Evolutionary conservation across 1,140 invertebrate species (phyloP).

Genomic region (Augochlora pura): DNA sequence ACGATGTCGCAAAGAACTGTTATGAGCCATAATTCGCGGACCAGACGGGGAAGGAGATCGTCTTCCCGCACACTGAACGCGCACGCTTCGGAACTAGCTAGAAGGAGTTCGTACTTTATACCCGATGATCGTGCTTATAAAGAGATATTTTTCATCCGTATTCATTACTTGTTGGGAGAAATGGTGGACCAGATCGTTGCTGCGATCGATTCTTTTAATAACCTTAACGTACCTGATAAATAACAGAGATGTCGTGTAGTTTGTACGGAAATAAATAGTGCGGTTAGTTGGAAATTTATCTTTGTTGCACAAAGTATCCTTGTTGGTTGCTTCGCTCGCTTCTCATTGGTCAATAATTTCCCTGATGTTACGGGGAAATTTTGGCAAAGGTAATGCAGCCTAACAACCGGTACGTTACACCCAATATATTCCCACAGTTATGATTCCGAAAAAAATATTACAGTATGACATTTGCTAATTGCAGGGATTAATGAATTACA

Average conservation of each 20-base stretch:
- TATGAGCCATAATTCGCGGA: neutral
- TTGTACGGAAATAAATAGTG: neutral
- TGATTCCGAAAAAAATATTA: no score
- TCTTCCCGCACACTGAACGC: neutral
- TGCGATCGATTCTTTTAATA: conserved; percentile 58
- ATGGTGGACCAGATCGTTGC: conserved; percentile 45
- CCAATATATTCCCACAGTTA: no score
- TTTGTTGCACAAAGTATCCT: no score
- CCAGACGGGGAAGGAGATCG: neutral
- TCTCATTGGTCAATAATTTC: no score
- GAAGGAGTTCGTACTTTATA: neutral
- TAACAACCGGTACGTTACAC: no score
- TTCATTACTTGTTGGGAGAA: conserved; percentile 46
- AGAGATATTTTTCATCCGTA: conserved; percentile 57
- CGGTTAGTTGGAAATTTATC: no score
- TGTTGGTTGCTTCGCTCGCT: no score
- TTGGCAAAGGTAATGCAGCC: no score
- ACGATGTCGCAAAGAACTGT: neutral
- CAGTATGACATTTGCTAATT: no score
- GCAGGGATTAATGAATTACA: no score
- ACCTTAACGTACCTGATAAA: conserved; percentile 27
- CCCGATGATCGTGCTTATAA: conserved; percentile 25
- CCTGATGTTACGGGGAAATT: no score
- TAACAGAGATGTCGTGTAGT: neutral
- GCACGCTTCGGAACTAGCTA: no score